Evolutionary conservation across 2,888 invertebrate genomes (phyloP), one percentile per base, ranked within the genome.

Genomic region (Odontocolon sp.): DNA sequence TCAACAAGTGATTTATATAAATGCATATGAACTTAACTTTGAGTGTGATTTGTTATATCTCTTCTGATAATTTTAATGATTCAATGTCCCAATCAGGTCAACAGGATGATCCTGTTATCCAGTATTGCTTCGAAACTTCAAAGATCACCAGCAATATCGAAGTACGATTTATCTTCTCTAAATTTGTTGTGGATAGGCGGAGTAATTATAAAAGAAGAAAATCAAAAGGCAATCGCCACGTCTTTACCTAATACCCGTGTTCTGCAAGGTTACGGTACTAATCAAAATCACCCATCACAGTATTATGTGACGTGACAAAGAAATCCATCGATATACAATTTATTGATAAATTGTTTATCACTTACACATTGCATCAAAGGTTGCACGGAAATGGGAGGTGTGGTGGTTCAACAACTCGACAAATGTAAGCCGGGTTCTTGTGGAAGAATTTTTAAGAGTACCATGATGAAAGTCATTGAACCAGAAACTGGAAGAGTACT

Each of bases 241-340:
- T 50, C 26, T 6, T 68, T 88, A 9, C 83, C 84, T 9, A 50
- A 78, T 11, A 61, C 81, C 1, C 1, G 21, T 6, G 66, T 87
- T 8, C 33, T 28, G 23, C 83, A 85, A 69, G 77, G 52, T 56
- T 87, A 83, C 50, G 86, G 87, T 86, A 82, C 59, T n/a, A 77
- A n/a, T n/a, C n/a, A n/a, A n/a, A n/a, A n/a, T n/a, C n/a, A n/a
- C n/a, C n/a, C n/a, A n/a, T n/a, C n/a, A n/a, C n/a, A n/a, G n/a
- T n/a, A n/a, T n/a, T n/a, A n/a, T n/a, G n/a, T n/a, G n/a, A n/a
- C n/a, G n/a, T n/a, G n/a, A n/a, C n/a, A n/a, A n/a, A n/a, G n/a
- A n/a, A n/a, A n/a, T n/a, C n/a, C n/a, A n/a, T n/a, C n/a, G n/a
- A n/a, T n/a, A n/a, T n/a, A n/a, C n/a, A n/a, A n/a, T n/a, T n/a